Evolutionary conservation across 2,888 invertebrate species (phyloP).

Genomic region (Cremastobaeus sp.): DNA sequence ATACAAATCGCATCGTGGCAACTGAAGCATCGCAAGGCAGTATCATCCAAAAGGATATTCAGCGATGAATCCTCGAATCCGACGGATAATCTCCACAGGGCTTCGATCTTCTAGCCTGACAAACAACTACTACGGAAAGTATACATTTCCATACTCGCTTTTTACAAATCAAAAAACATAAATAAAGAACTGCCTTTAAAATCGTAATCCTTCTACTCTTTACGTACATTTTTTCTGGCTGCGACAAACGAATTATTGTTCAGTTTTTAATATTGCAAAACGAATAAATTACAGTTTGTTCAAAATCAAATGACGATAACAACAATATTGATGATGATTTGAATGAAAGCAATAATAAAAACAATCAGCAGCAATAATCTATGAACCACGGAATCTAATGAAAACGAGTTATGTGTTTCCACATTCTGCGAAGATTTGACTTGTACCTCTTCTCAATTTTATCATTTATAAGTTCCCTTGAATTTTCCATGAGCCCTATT

Average conservation of each 20-base stretch:
- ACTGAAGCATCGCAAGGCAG: conserved; percentile 68
- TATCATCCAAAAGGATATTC: conserved; percentile 61
- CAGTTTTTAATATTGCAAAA: too few relatives aligned
- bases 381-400: too few relatives aligned
- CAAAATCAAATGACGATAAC: too few relatives aligned
- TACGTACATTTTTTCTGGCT: too few relatives aligned
- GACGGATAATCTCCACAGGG: conserved; percentile 69
- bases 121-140: conserved; percentile 53
- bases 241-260: too few relatives aligned
- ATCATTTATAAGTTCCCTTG: conserved; percentile 61
- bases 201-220: conserved; percentile 33
- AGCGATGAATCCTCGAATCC: conserved; percentile 65
- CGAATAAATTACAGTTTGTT: too few relatives aligned
- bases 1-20: conserved; percentile 73
- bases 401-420: too few relatives aligned
- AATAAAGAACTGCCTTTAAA: conserved; percentile 50
- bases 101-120: conserved; percentile 65
- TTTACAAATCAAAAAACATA: conserved; percentile 44
- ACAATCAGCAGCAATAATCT: too few relatives aligned
- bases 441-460: conserved; percentile 44
- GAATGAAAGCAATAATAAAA: too few relatives aligned
- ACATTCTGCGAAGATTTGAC: conserved; percentile 17
- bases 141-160: conserved; percentile 40
- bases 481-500: conserved; percentile 55
- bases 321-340: too few relatives aligned